These are phyloP conservation scores for Plemyria rubiginata DNA, from an alignment of 2,888 invertebrate species.

Conservation along the genomic window DNA sequence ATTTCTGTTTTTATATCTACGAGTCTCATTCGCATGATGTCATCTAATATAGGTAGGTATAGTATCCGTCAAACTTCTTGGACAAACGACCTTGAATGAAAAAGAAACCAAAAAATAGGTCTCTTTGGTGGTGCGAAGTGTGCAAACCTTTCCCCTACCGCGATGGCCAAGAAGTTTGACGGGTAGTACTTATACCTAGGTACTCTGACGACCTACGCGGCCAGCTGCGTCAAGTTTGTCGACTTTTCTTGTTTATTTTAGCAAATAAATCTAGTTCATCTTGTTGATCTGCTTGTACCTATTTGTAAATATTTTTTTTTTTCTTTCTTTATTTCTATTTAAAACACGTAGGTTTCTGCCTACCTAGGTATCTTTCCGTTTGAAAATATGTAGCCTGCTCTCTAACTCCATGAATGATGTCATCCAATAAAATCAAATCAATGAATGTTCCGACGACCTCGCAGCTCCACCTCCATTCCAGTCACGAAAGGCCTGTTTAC, in stretches of 20 bases:
- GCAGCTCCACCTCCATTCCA: constrained; percentile 27
- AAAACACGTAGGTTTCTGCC: background rate
- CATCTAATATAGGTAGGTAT: too few relatives aligned
- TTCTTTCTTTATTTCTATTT: too few relatives aligned
- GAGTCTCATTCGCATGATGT: constrained; percentile 46
- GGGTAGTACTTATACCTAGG: too few relatives aligned
- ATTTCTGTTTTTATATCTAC: background rate
- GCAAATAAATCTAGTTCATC: too few relatives aligned
- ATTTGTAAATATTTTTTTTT: too few relatives aligned
- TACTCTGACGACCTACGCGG: constrained; percentile 17
- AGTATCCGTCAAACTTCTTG: too few relatives aligned
- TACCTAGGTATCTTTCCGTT: background rate
- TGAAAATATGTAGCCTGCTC: background rate
- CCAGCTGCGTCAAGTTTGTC: background rate
- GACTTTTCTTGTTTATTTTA: background rate
- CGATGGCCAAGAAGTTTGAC: too few relatives aligned
- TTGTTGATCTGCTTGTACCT: background rate
- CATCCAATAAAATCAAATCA: constrained; percentile 52
- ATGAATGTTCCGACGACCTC: constrained; percentile 52
- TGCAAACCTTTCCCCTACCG: too few relatives aligned
- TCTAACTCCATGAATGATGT: constrained; percentile 47
- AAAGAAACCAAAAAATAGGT: too few relatives aligned
- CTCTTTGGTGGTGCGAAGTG: too few relatives aligned
- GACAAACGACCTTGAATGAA: too few relatives aligned
- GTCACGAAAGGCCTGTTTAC: constrained; percentile 3